Conservation (phyloP, 1,140 invertebrate genomes). For the Chymomyza costata region DNA sequence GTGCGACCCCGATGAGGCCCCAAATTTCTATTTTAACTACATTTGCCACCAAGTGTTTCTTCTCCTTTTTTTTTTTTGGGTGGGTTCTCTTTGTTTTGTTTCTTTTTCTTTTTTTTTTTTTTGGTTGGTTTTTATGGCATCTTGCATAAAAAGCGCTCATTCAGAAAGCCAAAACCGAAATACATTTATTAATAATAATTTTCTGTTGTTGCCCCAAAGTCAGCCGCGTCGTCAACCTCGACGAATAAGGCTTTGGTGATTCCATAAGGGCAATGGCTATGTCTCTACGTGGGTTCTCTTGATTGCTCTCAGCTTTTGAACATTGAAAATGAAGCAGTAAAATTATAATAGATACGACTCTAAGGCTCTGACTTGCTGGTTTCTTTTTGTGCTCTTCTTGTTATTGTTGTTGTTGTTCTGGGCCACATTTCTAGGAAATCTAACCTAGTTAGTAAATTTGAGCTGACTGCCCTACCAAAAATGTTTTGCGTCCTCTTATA, state of each 20-base stretch:
- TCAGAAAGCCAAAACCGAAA: too few species aligned
- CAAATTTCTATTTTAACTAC: constrained; percentile 63
- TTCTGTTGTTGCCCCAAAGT: constrained; percentile 22
- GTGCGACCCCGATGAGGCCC: too few species aligned
- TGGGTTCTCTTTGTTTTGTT: constrained; percentile 30
- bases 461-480: constrained; percentile 55
- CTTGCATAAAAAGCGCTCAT: too few species aligned
- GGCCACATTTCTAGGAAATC: constrained; percentile 50
- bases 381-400: too few species aligned
- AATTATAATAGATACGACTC: constrained; percentile 50
- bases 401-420: constrained; percentile 34
- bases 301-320: constrained; percentile 10
- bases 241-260: too few species aligned
- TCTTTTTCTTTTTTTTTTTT: constrained; percentile 10
- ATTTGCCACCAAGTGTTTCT: too few species aligned
- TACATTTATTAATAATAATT: constrained; percentile 70
- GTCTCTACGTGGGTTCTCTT: too few species aligned
- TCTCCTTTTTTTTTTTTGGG: too few species aligned
- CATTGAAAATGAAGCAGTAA: constrained; percentile 64
- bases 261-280: too few species aligned
- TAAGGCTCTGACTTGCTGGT: constrained; percentile 21
- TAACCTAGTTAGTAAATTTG: constrained; percentile 42
- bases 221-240: constrained; percentile 34
- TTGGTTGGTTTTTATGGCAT: not conserved
- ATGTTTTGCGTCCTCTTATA: constrained; percentile 29